Base-by-base conservation (phyloP, 2,888 invertebrate species). In the Pseudanteris insignis region DNA sequence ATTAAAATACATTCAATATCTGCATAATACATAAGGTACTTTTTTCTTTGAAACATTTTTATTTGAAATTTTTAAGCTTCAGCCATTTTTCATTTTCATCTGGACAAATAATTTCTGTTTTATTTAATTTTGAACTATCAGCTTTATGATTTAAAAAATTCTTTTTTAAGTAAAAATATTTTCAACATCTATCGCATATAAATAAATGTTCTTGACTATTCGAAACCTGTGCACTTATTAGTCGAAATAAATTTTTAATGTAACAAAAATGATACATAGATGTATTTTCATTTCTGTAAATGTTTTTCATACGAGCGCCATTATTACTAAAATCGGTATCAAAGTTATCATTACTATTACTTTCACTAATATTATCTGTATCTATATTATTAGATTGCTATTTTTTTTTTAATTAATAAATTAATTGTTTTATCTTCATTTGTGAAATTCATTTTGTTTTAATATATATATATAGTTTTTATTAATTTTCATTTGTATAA, bases 221-320 rank as follows among this genome's bases (percentile, higher is more conserved):
- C n/a, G 40, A 11, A 13, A 53, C 9, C 40, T 61, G 40, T 1
- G 47, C 25, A 18, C 53, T 57, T 2, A 64, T 10, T 11, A 61
- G 32, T 5, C 54, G 40, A n/a, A 54, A 65, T 9, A 59, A 30
- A 51, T 63, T 41, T 14, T 29, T 18, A 6, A 63, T 65, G 47
- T 46, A 54, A 15, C 43, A 47, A 28, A 34, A 55, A 29, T n/a
- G n/a, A n/a, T n/a, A n/a, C n/a, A n/a, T n/a, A n/a, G n/a, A n/a
- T n/a, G n/a, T n/a, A n/a, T n/a, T n/a, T n/a, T n/a, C n/a, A n/a
- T n/a, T n/a, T n/a, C n/a, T n/a, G n/a, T n/a, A n/a, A n/a, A n/a
- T n/a, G n/a, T n/a, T n/a, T n/a, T n/a, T n/a, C n/a, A n/a, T n/a
- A n/a, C n/a, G n/a, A n/a, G n/a, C n/a, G n/a, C n/a, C n/a, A n/a